These are phyloP conservation scores for Carassius gibelio DNA, from an alignment of 2,113 vertebrate species.

Conservation along the genomic window DNA sequence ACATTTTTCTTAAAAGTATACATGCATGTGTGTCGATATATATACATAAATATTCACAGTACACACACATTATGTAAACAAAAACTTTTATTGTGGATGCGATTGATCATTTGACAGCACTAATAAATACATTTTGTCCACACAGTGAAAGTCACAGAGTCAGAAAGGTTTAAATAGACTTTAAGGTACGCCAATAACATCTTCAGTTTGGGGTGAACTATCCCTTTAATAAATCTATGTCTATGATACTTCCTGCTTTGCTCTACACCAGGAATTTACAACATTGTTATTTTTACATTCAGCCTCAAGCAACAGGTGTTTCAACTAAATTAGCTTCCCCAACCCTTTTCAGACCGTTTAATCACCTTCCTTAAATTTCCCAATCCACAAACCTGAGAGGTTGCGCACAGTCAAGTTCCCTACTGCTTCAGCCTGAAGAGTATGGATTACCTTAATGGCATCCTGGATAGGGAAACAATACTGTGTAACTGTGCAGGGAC, in stretches of 20 bases:
- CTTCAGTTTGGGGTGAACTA: neutral
- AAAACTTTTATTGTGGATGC: no score
- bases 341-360: slow-evolving; percentile 36
- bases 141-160: no score
- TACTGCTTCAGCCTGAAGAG: slow-evolving; percentile 47
- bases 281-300: neutral
- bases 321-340: slow-evolving; percentile 13
- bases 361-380: slow-evolving; percentile 38
- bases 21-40: no score
- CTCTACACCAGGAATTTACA: neutral
- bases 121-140: no score
- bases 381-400: slow-evolving; percentile 56
- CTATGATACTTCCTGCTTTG: neutral
- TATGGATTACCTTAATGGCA: slow-evolving; percentile 62
- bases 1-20: no score
- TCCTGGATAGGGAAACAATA: slow-evolving; percentile 53
- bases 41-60: no score
- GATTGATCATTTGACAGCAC: no score
- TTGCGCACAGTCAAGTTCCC: slow-evolving; percentile 37
- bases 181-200: neutral
- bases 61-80: no score
- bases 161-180: no score
- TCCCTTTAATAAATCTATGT: neutral
- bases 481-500: slow-evolving; percentile 10
- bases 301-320: neutral